Conservation (phyloP, 2,113 vertebrate genomes). For the Apodemus sylvaticus region DNA sequence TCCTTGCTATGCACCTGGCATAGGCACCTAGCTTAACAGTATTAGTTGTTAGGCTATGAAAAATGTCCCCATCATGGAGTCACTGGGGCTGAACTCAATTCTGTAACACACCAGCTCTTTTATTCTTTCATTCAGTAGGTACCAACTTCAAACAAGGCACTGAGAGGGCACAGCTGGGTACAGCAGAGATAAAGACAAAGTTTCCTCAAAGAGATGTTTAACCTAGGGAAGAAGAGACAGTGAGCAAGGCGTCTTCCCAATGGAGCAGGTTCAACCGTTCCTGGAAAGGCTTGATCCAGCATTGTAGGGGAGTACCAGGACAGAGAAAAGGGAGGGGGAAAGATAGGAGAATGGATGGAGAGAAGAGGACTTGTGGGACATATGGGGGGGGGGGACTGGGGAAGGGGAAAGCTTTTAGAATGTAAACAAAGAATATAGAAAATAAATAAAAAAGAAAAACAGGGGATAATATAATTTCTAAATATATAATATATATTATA, state of each 20-base stretch:
- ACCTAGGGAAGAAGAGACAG: neutral
- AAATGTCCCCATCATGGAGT: neutral
- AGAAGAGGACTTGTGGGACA: no score
- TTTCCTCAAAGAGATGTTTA: fast-evolving
- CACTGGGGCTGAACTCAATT: neutral
- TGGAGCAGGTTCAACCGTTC: neutral
- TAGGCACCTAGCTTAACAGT: neutral
- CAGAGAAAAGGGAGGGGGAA: no score
- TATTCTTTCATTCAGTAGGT: neutral
- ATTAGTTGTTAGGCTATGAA: fast-evolving
- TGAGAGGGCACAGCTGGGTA: fast-evolving
- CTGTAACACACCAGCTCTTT: neutral
- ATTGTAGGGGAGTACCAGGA: no score
- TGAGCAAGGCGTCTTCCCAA: neutral
- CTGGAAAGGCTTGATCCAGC: no score
- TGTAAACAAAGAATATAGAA: no score
- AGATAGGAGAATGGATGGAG: no score
- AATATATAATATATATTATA: no score
- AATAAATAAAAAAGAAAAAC: no score
- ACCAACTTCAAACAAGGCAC: neutral
- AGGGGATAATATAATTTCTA: no score
- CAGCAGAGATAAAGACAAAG: neutral
- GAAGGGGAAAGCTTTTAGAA: no score
- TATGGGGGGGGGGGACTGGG: no score
- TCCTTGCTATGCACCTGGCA: neutral